Percentiles rank a stretch among this genome's conserved stretches.
These are phyloP conservation scores for Saxidomus purpurata DNA, from an alignment of 1,140 invertebrate genomes.

Conservation along the genomic window DNA sequence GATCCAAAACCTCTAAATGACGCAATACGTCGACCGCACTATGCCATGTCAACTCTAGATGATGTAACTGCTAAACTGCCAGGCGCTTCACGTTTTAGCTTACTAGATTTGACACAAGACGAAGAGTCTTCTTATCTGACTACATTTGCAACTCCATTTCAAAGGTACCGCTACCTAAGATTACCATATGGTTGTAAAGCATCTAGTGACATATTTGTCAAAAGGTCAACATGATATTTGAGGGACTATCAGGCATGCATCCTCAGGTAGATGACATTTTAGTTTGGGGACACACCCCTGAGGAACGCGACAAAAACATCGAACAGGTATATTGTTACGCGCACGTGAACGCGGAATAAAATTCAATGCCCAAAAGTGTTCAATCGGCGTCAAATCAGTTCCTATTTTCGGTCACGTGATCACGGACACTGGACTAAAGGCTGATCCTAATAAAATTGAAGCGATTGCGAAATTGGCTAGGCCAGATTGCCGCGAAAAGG, in stretches of 20 bases:
- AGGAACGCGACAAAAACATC: not conserved
- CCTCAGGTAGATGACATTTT: conserved; percentile 83
- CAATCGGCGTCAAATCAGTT: conserved; percentile 23
- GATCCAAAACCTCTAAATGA: conserved; percentile 64
- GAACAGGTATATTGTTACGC: not conserved
- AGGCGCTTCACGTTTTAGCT: conserved; percentile 85
- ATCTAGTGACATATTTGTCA: not conserved
- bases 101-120: conserved; percentile 85
- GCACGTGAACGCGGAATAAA: not conserved
- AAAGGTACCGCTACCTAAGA: conserved; percentile 79
- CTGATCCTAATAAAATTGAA: conserved; percentile 84
- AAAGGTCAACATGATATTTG: not conserved
- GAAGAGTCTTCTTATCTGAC: conserved; percentile 73
- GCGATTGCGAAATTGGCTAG: conserved; percentile 83
- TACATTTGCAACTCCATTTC: conserved; percentile 76
- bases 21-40: conserved; percentile 47
- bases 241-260: not conserved
- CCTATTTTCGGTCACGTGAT: conserved; percentile 56
- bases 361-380: conserved; percentile 20
- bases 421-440: conserved; percentile 77
- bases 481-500: conserved; percentile 81
- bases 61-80: conserved; percentile 76
- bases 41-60: conserved; percentile 53
- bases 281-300: conserved; percentile 66
- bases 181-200: conserved; percentile 78